phyloP scores from a whole-genome alignment of 2,113 vertebrate genomes.

The Sigmodon hispidus region DNA sequence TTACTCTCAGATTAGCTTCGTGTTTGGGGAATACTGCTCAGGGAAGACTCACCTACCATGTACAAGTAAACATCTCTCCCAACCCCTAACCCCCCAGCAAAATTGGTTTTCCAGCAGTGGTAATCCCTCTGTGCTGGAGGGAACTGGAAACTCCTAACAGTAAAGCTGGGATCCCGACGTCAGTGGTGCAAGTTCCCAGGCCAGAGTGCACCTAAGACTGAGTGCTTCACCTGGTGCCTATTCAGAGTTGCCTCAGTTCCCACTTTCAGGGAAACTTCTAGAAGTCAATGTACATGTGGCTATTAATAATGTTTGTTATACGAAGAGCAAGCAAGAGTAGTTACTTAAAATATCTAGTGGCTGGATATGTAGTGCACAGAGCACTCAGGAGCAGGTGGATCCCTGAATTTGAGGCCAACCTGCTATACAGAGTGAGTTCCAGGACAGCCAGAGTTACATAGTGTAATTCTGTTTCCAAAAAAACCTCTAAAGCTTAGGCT shows the following conservation, averaged over 20 bases:
- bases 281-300: neutral
- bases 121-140: neutral
- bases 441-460: neutral
- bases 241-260: neutral
- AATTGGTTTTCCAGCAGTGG: neutral
- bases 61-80: neutral
- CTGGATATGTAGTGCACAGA: neutral
- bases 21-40: neutral
- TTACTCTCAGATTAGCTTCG: neutral
- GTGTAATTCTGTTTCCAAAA: neutral
- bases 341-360: slow-evolving; percentile 10
- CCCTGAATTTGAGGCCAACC: neutral
- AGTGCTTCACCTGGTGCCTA: neutral
- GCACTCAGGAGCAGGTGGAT: neutral
- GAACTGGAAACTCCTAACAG: neutral
- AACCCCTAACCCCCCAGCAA: neutral
- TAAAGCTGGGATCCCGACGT: rapidly evolving
- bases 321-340: neutral
- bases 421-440: neutral
- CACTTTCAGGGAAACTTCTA: neutral
- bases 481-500: neutral
- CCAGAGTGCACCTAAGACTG: neutral
- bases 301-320: slow-evolving; percentile 8
- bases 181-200: too few relatives aligned
- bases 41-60: neutral